phyloP scores from a whole-genome alignment of 1,140 invertebrate genomes.

The Polypedilum pembai region DNA sequence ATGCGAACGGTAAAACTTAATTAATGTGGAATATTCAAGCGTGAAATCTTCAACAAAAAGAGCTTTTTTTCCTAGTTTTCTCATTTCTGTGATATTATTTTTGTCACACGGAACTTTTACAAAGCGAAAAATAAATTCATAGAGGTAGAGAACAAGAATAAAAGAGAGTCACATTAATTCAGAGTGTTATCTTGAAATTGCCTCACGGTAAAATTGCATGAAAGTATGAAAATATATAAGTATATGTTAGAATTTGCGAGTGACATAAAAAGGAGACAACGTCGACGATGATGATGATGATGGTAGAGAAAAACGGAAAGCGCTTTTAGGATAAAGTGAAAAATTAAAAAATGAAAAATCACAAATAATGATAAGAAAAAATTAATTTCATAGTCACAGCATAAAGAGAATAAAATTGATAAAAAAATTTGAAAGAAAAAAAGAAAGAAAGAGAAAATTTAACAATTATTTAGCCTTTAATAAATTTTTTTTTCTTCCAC shows the following conservation, averaged over 20 bases:
- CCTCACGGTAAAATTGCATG: conserved; percentile 1
- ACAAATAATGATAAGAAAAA: background rate
- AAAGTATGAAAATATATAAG: background rate
- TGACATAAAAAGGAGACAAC: conserved; percentile 1
- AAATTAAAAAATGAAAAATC: background rate
- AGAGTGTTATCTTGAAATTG: conserved; percentile 6
- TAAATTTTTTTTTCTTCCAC: too few relatives aligned
- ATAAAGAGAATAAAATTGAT: too few relatives aligned
- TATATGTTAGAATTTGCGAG: background rate
- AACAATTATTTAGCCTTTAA: too few relatives aligned
- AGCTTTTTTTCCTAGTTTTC: background rate
- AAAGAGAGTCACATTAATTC: conserved; percentile 18
- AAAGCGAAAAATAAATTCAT: background rate
- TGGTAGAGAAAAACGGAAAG: background rate
- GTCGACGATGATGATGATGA: background rate
- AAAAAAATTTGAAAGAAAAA: too few relatives aligned
- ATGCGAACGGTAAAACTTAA: background rate
- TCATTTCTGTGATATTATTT: background rate
- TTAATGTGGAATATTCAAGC: conserved; percentile 18
- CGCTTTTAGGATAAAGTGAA: background rate
- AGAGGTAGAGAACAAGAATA: background rate
- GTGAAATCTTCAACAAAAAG: background rate
- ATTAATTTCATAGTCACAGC: too few relatives aligned
- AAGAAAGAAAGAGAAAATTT: too few relatives aligned
- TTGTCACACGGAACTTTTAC: conserved; percentile 9